phyloP scores from a whole-genome alignment of 2,797 vertebrate genomes.

The Trachops cirrhosus region DNA sequence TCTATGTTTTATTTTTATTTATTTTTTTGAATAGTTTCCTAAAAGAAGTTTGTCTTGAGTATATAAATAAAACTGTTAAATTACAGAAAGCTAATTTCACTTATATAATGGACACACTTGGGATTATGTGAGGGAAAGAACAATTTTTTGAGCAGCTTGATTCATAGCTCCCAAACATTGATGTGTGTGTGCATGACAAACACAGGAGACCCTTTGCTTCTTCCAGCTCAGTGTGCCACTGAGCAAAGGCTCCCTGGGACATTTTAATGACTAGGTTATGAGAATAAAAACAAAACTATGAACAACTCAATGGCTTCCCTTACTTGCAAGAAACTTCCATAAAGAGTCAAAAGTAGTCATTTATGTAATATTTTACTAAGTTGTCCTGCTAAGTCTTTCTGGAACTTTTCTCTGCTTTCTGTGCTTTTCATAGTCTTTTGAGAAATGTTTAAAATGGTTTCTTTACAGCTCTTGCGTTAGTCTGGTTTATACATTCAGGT shows the following conservation, averaged over 20 bases:
- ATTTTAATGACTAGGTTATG: conserved; percentile 49
- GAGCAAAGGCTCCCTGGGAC: not conserved
- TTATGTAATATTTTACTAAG: conserved; percentile 34
- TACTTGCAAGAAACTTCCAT: conserved; percentile 8
- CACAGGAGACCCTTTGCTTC: not conserved
- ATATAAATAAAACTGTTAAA: not conserved
- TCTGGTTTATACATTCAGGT: not conserved
- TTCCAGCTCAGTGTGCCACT: not conserved
- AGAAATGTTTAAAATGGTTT: not conserved
- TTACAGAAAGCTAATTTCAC: not conserved
- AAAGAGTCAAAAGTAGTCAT: not conserved
- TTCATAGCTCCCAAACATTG: not conserved
- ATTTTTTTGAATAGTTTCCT: not conserved
- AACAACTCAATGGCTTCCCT: conserved; percentile 18
- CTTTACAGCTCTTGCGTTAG: not conserved
- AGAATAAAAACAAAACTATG: conserved; percentile 37
- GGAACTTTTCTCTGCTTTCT: conserved; percentile 37
- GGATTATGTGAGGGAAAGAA: not conserved
- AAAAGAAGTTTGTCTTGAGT: not conserved
- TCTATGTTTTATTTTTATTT: not conserved
- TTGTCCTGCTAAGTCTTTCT: conserved; percentile 20
- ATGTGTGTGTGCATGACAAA: not conserved
- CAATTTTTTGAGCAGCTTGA: not conserved
- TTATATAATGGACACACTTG: not conserved
- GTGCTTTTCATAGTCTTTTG: conserved; percentile 24